Evolutionary conservation across 2,888 invertebrate species (phyloP).

Genomic region (Antheraea yamamai): DNA sequence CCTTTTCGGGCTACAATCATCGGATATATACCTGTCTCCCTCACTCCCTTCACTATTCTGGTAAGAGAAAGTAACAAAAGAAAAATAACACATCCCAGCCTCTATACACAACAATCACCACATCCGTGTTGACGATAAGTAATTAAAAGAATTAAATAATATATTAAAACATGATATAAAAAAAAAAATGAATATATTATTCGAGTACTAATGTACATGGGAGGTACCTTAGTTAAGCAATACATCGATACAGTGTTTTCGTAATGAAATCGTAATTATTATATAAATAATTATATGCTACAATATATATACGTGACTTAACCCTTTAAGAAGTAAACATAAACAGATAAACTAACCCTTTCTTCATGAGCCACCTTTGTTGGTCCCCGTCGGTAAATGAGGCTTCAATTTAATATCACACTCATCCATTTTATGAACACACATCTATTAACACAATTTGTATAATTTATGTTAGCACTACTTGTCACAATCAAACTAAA

Average conservation of each 20-base stretch:
- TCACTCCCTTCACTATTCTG: slow-evolving; percentile 78
- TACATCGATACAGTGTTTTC: slow-evolving; percentile 41
- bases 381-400: slow-evolving; percentile 74
- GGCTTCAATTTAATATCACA: slow-evolving; percentile 72
- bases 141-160: slow-evolving; percentile 29
- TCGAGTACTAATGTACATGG: slow-evolving; percentile 52
- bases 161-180: slow-evolving; percentile 19
- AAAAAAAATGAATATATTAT: slow-evolving; percentile 38
- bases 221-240: slow-evolving; percentile 58
- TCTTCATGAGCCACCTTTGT: slow-evolving; percentile 81
- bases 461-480: slow-evolving; percentile 76
- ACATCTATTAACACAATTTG: slow-evolving; percentile 72
- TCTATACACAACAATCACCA: slow-evolving; percentile 54
- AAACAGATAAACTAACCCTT: slow-evolving; percentile 80
- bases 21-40: slow-evolving; percentile 51
- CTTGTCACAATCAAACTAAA: slow-evolving; percentile 80
- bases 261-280: slow-evolving; percentile 44
- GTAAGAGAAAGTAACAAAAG: slow-evolving; percentile 81
- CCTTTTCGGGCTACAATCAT: slow-evolving; percentile 51
- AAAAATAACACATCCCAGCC: slow-evolving; percentile 73
- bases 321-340: slow-evolving; percentile 57
- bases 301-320: slow-evolving; percentile 38
- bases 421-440: slow-evolving; percentile 79
- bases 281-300: slow-evolving; percentile 48
- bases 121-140: slow-evolving; percentile 45